These are phyloP conservation scores for Alosa sapidissima DNA, from an alignment of 2,797 vertebrate genomes.

Conservation along the genomic window DNA sequence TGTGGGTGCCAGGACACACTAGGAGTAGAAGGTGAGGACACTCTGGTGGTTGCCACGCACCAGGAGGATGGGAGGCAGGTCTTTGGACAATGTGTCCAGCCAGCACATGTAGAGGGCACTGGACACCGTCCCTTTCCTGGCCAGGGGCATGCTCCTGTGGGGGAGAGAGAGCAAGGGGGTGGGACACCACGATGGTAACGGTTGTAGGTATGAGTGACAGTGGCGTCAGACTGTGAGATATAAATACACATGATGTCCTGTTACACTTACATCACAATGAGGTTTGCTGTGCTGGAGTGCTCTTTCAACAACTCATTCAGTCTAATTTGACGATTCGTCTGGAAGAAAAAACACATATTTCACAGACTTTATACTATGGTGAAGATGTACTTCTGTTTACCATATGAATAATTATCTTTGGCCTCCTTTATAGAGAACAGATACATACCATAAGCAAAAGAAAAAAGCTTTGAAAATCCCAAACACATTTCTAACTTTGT, in stretches of 20 bases:
- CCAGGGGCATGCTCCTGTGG: conserved; percentile 91
- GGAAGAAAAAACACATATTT: conserved; percentile 51
- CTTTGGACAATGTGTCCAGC: conserved; percentile 89
- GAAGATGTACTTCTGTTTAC: too few species aligned
- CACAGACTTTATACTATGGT: too few species aligned
- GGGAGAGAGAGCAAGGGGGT: not conserved
- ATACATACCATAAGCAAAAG: too few species aligned
- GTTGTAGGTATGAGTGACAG: not conserved
- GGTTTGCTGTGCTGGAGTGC: conserved; percentile 88
- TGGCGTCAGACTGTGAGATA: not conserved
- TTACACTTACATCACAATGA: conserved; percentile 94
- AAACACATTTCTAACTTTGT: too few species aligned
- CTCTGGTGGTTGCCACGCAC: conserved; percentile 98
- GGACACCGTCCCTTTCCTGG: conserved; percentile 91
- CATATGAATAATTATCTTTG: not conserved
- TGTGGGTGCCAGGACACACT: conserved; percentile 51
- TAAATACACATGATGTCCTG: not conserved
- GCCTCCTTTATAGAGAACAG: too few species aligned
- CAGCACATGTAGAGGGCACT: conserved; percentile 96
- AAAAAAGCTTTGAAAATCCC: too few species aligned
- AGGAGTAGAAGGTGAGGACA: conserved; percentile 97
- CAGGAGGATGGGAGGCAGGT: conserved; percentile 88
- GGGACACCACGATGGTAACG: not conserved
- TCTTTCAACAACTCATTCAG: conserved; percentile 95
- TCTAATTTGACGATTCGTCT: conserved; percentile 93